These are phyloP conservation scores for Pampusana beccarii DNA, from an alignment of 2,113 vertebrate species.

Conservation along the genomic window DNA sequence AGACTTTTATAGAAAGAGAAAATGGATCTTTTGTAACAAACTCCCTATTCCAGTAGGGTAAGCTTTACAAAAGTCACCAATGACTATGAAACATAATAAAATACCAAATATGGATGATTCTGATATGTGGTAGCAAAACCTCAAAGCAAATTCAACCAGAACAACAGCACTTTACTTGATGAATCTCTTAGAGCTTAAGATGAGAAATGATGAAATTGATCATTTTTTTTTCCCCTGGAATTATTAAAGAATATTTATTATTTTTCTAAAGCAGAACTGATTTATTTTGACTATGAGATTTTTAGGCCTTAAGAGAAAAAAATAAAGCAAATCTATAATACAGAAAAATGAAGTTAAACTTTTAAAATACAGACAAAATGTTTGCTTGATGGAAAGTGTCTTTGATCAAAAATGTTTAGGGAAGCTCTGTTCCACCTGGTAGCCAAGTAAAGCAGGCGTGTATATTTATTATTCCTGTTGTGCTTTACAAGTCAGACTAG, in stretches of 20 bases:
- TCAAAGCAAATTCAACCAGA: not conserved
- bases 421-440: conserved; percentile 36
- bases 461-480: conserved; percentile 26
- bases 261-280: not conserved
- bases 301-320: not conserved
- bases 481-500: conserved; percentile 7
- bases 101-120: not conserved
- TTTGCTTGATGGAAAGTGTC: conserved; percentile 48
- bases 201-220: not conserved
- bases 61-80: not conserved
- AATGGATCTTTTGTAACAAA: not conserved
- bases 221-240: not conserved
- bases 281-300: not conserved
- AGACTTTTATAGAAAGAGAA: not conserved
- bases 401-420: conserved; percentile 66
- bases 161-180: not conserved
- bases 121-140: not conserved
- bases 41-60: not conserved
- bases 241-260: not conserved
- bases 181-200: not conserved
- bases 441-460: conserved; percentile 18
- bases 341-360: not conserved
- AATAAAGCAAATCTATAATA: not conserved
- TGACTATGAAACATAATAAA: not conserved
- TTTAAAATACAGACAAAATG: conserved; percentile 35